Conservation (phyloP, 2,888 invertebrate genomes). For the Erebia palarica region DNA sequence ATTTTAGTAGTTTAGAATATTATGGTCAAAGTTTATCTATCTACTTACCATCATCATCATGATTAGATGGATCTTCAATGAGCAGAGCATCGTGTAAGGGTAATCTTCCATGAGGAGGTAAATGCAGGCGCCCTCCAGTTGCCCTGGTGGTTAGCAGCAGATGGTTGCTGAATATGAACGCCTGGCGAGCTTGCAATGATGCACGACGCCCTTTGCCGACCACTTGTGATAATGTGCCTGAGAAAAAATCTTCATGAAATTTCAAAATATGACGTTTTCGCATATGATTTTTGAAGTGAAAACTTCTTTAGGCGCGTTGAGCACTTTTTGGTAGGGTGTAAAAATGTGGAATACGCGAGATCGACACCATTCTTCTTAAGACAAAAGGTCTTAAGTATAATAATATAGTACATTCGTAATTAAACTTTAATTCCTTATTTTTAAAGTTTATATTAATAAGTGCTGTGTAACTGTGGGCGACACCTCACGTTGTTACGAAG, state of each 20-base stretch:
- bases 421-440: too few relatives aligned
- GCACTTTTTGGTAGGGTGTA: too few relatives aligned
- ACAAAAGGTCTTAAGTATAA: too few relatives aligned
- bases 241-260: neutral
- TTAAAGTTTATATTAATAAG: too few relatives aligned
- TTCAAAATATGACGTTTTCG: neutral
- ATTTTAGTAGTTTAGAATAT: neutral
- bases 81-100: constrained; percentile 92
- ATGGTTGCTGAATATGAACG: constrained; percentile 95
- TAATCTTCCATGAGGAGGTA: constrained; percentile 91
- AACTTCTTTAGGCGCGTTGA: too few relatives aligned
- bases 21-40: too few relatives aligned
- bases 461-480: too few relatives aligned
- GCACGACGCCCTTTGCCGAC: constrained; percentile 81
- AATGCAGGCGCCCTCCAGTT: constrained; percentile 92
- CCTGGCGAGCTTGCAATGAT: constrained; percentile 84
- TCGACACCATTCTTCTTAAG: too few relatives aligned
- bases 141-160: constrained; percentile 92
- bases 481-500: too few relatives aligned
- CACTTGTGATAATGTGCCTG: constrained; percentile 90
- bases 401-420: too few relatives aligned
- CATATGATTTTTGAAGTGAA: too few relatives aligned
- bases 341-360: too few relatives aligned
- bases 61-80: constrained; percentile 90
- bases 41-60: constrained; percentile 85